Percentiles rank a stretch among this genome's conserved stretches.
Evolutionary conservation across 2,888 invertebrate species (phyloP).

Genomic region (Phaonia tiefii): DNA sequence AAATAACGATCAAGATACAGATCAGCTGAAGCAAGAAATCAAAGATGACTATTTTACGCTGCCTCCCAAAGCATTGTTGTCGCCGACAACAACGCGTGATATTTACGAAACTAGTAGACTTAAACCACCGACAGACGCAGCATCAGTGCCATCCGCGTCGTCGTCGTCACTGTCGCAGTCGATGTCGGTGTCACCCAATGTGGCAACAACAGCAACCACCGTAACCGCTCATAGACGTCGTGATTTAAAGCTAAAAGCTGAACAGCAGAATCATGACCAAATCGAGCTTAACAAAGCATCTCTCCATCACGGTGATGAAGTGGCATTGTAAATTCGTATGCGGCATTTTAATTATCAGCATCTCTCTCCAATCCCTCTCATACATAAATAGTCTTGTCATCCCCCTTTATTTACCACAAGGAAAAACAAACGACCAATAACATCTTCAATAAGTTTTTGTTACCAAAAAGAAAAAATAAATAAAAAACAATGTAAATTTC

Average conservation of each 20-base stretch:
- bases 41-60: constrained; percentile 56
- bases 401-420: constrained; percentile 23
- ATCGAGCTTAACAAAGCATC: constrained; percentile 69
- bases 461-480: constrained; percentile 16
- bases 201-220: constrained; percentile 45
- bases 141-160: constrained; percentile 15
- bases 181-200: constrained; percentile 15
- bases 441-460: constrained; percentile 45
- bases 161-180: constrained; percentile 32
- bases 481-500: constrained; percentile 32
- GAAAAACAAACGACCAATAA: constrained; percentile 53
- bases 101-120: constrained; percentile 59
- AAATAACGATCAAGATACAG: constrained; percentile 40
- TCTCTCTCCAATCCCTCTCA: background rate
- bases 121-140: constrained; percentile 34
- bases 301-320: constrained; percentile 74
- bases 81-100: constrained; percentile 61
- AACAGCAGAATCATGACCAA: constrained; percentile 72
- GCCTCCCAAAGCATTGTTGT: constrained; percentile 57
- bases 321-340: constrained; percentile 73
- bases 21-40: constrained; percentile 35
- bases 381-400: constrained; percentile 43
- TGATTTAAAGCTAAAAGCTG: constrained; percentile 73
- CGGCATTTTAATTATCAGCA: constrained; percentile 23
- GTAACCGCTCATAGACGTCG: constrained; percentile 74